These are phyloP conservation scores for Elachura formosa DNA, from an alignment of 2,113 vertebrate species.

Conservation along the genomic window DNA sequence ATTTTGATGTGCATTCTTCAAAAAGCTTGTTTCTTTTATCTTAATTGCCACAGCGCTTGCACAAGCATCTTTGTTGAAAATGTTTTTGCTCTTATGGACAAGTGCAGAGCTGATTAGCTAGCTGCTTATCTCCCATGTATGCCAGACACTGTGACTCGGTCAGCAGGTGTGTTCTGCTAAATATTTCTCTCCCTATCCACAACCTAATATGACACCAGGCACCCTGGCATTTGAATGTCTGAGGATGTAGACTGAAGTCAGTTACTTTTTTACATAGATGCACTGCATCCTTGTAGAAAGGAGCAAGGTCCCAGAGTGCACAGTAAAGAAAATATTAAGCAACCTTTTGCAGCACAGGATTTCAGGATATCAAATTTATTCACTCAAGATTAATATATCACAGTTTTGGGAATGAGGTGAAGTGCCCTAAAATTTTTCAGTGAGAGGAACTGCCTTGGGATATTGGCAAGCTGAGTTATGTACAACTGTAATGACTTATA, in stretches of 20 bases:
- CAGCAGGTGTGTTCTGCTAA: background rate
- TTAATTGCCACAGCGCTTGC: background rate
- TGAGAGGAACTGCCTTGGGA: rapidly evolving
- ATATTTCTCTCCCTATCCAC: background rate
- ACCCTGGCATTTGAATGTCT: rapidly evolving
- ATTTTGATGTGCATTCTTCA: background rate
- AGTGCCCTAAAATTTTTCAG: background rate
- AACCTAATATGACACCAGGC: background rate
- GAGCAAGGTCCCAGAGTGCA: background rate
- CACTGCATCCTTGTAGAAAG: background rate
- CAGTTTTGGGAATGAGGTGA: background rate
- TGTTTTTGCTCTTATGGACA: background rate
- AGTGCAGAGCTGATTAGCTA: background rate
- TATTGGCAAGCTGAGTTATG: background rate
- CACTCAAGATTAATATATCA: background rate
- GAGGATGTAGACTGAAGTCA: background rate
- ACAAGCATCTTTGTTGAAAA: background rate
- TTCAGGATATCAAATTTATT: background rate
- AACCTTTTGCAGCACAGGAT: background rate
- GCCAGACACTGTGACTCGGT: background rate
- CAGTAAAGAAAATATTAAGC: background rate
- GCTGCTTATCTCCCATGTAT: background rate
- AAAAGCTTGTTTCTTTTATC: background rate
- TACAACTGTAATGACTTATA: background rate
- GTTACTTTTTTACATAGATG: background rate